phyloP scores from a whole-genome alignment of 2,113 vertebrate species.

The Romanogobio albipinnatus region DNA sequence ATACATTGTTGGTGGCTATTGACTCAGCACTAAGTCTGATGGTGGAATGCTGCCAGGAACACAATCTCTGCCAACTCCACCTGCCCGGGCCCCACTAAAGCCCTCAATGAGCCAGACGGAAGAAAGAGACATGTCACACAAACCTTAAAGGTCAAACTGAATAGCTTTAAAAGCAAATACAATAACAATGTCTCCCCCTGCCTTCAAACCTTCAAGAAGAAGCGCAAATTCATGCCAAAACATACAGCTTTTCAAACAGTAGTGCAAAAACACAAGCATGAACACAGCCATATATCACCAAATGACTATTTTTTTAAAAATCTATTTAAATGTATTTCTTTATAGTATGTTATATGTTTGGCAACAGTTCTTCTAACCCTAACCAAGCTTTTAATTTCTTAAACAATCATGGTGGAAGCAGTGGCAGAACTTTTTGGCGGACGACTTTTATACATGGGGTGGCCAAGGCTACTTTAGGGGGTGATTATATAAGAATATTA shows the following conservation, averaged over 20 bases:
- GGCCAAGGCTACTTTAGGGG: too few relatives aligned
- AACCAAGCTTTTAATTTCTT: too few relatives aligned
- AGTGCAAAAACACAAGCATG: not conserved
- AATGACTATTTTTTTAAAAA: not conserved
- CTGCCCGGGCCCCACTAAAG: slow-evolving; percentile 37
- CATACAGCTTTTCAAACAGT: slow-evolving; percentile 18
- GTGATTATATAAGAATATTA: too few relatives aligned
- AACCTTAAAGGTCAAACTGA: slow-evolving; percentile 55
- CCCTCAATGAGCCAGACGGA: slow-evolving; percentile 8
- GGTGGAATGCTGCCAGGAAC: slow-evolving; percentile 34
- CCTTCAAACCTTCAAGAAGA: not conserved
- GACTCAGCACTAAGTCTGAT: slow-evolving; percentile 48
- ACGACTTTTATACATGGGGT: too few relatives aligned
- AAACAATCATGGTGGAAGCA: too few relatives aligned
- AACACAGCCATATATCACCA: not conserved
- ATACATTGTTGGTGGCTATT: slow-evolving; percentile 49
- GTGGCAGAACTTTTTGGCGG: too few relatives aligned
- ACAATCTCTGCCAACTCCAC: slow-evolving; percentile 4
- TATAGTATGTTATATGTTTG: not conserved
- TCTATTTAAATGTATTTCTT: not conserved
- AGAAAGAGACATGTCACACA: slow-evolving; percentile 41
- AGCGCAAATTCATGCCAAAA: slow-evolving; percentile 41
- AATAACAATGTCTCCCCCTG: slow-evolving; percentile 9
- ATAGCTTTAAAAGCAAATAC: slow-evolving; percentile 54
- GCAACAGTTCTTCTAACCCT: too few relatives aligned